Evolutionary conservation across 2,113 vertebrate species (phyloP).

Genomic region (Tetrao urogallus): DNA sequence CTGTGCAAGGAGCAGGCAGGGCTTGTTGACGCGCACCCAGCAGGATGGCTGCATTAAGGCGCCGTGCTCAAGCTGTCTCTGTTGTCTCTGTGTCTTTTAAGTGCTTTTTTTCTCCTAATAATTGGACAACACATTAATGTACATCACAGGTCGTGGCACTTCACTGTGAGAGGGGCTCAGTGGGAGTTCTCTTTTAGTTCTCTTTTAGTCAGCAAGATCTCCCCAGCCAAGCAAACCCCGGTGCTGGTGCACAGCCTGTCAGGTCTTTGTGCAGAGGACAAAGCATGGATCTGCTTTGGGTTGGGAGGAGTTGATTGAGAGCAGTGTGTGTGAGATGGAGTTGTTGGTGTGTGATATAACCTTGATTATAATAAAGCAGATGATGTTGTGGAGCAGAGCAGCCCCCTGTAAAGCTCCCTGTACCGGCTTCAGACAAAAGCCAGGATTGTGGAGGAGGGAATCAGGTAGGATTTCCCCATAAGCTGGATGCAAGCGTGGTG

Average conservation of each 20-base stretch:
- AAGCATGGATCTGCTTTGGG: background rate
- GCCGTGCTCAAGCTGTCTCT: background rate
- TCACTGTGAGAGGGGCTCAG: background rate
- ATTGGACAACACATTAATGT: background rate
- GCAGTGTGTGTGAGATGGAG: background rate
- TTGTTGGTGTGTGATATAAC: fast-evolving
- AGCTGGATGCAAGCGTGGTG: background rate
- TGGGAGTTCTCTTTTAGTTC: background rate
- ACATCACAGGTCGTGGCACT: background rate
- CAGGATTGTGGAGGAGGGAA: background rate
- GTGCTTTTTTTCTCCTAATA: background rate
- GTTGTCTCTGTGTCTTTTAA: background rate
- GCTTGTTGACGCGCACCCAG: background rate
- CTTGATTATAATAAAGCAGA: background rate
- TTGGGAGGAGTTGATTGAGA: background rate
- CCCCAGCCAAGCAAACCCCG: background rate
- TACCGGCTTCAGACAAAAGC: fast-evolving
- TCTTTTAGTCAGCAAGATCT: background rate
- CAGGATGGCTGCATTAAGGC: background rate
- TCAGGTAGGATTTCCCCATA: background rate
- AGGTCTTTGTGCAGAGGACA: background rate
- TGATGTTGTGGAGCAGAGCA: background rate
- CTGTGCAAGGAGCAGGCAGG: background rate
- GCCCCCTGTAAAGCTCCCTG: background rate
- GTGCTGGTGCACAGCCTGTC: background rate